These are phyloP conservation scores for Glyptemys insculpta DNA, from an alignment of 2,797 vertebrate genomes.

Conservation along the genomic window DNA sequence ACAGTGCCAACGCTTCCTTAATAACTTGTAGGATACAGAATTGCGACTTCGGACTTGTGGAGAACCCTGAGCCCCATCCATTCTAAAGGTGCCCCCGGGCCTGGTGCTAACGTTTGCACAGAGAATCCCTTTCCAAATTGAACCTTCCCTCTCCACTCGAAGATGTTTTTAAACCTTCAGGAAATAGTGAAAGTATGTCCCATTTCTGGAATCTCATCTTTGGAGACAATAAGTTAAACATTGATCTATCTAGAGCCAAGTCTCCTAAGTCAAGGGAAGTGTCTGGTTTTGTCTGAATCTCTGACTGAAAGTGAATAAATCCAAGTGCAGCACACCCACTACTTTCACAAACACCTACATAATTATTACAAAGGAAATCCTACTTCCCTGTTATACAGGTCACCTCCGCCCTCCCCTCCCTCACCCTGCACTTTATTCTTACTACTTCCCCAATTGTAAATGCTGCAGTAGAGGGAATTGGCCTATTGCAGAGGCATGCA, in stretches of 20 bases:
- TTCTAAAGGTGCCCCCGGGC: background rate
- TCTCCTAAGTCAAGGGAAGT: background rate
- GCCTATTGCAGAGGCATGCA: background rate
- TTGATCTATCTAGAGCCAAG: background rate
- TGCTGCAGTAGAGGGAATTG: background rate
- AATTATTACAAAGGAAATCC: background rate
- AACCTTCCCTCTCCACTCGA: background rate
- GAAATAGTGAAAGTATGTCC: background rate
- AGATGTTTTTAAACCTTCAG: background rate
- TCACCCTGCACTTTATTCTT: background rate
- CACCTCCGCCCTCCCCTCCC: background rate
- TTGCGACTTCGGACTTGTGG: background rate
- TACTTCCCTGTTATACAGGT: background rate
- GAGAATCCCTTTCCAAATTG: background rate
- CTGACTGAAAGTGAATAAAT: background rate
- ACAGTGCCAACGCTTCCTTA: background rate
- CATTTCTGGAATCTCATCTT: background rate
- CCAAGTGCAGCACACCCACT: background rate
- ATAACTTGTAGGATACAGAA: background rate
- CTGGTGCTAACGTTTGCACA: background rate
- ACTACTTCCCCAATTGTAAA: background rate
- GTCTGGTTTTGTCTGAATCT: conserved; percentile 17
- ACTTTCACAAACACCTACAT: conserved; percentile 3
- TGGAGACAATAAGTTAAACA: background rate
- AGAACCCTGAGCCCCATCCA: background rate